Evolutionary conservation across 2,113 vertebrate genomes (phyloP).

Genomic region (Myotis yumanensis): DNA sequence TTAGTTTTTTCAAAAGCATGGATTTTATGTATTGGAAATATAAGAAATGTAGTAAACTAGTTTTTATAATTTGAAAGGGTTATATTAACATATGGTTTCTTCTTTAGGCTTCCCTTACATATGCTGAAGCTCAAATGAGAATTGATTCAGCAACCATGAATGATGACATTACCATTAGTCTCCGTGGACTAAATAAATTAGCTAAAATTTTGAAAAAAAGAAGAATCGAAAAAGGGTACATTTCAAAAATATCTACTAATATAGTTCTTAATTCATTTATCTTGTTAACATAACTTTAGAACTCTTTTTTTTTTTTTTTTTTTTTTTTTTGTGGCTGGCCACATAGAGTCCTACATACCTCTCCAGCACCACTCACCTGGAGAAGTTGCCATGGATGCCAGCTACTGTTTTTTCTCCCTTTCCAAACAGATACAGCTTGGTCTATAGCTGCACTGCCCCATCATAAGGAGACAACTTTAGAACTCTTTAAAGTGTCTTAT

Average conservation of each 20-base stretch:
- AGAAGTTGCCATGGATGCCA: conserved; percentile 62
- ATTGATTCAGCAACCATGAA: conserved; percentile 93
- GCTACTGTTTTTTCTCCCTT: conserved; percentile 80
- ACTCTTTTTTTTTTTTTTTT: too few species aligned
- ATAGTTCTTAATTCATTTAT: neutral
- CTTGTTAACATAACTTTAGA: neutral
- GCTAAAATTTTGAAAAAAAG: conserved; percentile 94
- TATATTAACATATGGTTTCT: neutral
- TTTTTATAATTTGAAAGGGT: neutral
- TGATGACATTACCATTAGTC: conserved; percentile 91
- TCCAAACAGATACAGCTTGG: conserved; percentile 92
- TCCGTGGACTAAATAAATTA: conserved; percentile 93
- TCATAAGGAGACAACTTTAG: conserved; percentile 89
- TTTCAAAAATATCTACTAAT: neutral
- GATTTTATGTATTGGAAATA: neutral
- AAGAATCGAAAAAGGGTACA: conserved; percentile 94
- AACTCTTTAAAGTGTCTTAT: conserved; percentile 30
- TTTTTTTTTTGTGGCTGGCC: conserved; percentile 68
- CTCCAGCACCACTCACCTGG: conserved; percentile 67
- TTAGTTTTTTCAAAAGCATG: conserved; percentile 9
- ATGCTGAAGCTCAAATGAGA: conserved; percentile 98
- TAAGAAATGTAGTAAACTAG: neutral
- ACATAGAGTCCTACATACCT: neutral
- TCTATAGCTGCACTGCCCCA: conserved; percentile 91
- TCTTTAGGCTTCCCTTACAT: conserved; percentile 94